Evolutionary conservation across 2,113 vertebrate species (phyloP).

Genomic region (Cinclus cinclus): DNA sequence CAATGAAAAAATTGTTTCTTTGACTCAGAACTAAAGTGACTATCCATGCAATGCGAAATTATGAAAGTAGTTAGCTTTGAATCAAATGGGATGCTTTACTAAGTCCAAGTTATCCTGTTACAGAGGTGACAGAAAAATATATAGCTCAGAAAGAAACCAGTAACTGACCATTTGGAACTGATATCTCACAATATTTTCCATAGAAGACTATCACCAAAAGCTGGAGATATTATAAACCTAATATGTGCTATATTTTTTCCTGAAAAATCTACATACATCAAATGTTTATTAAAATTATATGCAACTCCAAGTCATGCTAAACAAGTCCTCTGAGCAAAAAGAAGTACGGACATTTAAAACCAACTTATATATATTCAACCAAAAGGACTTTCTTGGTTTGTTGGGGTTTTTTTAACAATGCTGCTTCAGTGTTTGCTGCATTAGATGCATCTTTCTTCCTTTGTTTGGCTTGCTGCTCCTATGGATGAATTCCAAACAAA

Average conservation of each 20-base stretch:
- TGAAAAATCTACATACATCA: not conserved
- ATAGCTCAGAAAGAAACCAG: not conserved
- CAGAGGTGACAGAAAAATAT: not conserved
- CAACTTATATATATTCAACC: not conserved
- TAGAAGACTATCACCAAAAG: not conserved
- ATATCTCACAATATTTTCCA: not conserved
- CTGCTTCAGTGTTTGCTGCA: not conserved
- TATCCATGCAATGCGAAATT: not conserved
- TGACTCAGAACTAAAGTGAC: not conserved
- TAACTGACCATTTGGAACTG: not conserved
- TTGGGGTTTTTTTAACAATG: not conserved
- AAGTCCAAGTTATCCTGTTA: not conserved
- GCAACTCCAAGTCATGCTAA: not conserved
- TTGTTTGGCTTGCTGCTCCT: not conserved
- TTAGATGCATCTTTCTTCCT: not conserved
- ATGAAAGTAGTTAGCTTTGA: not conserved
- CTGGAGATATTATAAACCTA: not conserved
- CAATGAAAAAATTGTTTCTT: not conserved
- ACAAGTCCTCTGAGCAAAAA: not conserved
- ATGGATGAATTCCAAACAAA: not conserved
- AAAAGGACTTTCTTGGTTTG: not conserved
- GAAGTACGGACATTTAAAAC: not conserved
- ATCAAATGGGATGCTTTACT: not conserved
- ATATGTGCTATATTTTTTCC: not conserved
- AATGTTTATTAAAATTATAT: not conserved